Evolutionary conservation across 2,888 invertebrate genomes (phyloP).

Genomic region (Epistrophe eligans): DNA sequence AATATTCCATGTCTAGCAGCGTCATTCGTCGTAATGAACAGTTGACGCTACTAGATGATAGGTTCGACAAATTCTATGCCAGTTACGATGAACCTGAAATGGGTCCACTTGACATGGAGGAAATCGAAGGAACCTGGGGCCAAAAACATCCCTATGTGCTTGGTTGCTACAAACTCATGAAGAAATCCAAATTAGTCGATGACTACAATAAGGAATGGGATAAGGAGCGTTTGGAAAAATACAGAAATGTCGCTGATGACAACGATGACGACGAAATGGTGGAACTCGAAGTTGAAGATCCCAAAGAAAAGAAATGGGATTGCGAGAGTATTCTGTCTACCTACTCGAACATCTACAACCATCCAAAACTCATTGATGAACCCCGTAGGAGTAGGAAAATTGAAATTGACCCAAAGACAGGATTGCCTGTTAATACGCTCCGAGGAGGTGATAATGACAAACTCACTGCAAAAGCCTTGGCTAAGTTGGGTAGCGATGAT

Average conservation of each 20-base stretch:
- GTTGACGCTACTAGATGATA: slow-evolving; percentile 91
- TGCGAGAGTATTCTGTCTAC: slow-evolving; percentile 96
- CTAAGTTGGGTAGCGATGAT: slow-evolving; percentile 86
- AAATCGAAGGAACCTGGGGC: slow-evolving; percentile 89
- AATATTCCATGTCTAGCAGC: slow-evolving; percentile 97
- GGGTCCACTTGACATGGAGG: slow-evolving; percentile 95
- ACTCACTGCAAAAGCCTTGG: slow-evolving; percentile 89
- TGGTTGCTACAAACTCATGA: slow-evolving; percentile 90
- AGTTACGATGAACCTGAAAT: slow-evolving; percentile 95
- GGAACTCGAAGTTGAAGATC: slow-evolving; percentile 86
- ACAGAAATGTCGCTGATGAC: slow-evolving; percentile 81
- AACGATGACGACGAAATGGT: slow-evolving; percentile 86
- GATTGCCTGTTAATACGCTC: slow-evolving; percentile 89
- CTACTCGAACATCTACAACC: slow-evolving; percentile 96
- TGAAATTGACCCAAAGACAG: slow-evolving; percentile 89
- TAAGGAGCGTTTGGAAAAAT: slow-evolving; percentile 82
- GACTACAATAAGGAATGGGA: slow-evolving; percentile 86
- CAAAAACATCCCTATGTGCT: slow-evolving; percentile 87
- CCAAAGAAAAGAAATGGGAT: slow-evolving; percentile 91
- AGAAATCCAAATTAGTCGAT: slow-evolving; percentile 85
- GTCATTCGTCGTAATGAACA: slow-evolving; percentile 94
- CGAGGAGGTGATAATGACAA: slow-evolving; percentile 86
- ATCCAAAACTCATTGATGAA: slow-evolving; percentile 93
- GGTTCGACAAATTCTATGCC: slow-evolving; percentile 94
- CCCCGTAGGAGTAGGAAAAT: slow-evolving; percentile 87